phyloP scores from a whole-genome alignment of 1,140 invertebrate species.

The Archivesica marissinica region DNA sequence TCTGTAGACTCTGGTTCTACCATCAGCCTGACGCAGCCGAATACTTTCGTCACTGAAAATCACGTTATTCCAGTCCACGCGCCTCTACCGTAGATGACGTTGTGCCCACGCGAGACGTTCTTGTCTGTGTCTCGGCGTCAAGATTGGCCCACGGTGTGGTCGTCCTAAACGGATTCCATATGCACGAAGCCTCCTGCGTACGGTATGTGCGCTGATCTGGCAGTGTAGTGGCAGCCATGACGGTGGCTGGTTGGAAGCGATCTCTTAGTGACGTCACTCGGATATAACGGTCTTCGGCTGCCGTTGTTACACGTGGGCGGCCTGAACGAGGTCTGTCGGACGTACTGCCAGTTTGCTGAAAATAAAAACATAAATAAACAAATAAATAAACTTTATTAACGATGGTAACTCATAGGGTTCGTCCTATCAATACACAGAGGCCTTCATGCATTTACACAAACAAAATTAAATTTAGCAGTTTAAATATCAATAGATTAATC shows the following conservation, averaged over 20 bases:
- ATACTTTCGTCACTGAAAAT: constrained; percentile 58
- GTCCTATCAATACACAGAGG: too few species aligned
- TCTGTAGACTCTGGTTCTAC: constrained; percentile 53
- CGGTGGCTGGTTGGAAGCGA: too few species aligned
- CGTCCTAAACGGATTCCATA: constrained; percentile 1
- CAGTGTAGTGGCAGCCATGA: too few species aligned
- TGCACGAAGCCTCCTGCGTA: constrained; percentile 24
- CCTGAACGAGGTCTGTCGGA: not conserved
- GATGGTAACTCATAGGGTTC: too few species aligned
- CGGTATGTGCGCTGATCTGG: constrained; percentile 22
- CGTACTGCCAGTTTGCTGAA: not conserved
- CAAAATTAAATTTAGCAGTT: too few species aligned
- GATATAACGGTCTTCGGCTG: too few species aligned
- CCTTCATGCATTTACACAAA: too few species aligned
- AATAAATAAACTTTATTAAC: too few species aligned
- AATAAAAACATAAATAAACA: too few species aligned
- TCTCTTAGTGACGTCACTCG: not conserved
- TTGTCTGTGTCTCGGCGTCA: constrained; percentile 30
- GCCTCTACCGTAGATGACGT: constrained; percentile 19
- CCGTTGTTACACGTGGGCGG: not conserved
- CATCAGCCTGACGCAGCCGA: constrained; percentile 35
- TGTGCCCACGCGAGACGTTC: constrained; percentile 24
- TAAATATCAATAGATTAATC: too few species aligned
- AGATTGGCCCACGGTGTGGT: constrained; percentile 15
- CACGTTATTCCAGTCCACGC: constrained; percentile 27